Evolutionary conservation across 2,113 vertebrate species (phyloP), one percentile per base, ranked within the genome.

Genomic region (Lepisosteus oculatus): DNA sequence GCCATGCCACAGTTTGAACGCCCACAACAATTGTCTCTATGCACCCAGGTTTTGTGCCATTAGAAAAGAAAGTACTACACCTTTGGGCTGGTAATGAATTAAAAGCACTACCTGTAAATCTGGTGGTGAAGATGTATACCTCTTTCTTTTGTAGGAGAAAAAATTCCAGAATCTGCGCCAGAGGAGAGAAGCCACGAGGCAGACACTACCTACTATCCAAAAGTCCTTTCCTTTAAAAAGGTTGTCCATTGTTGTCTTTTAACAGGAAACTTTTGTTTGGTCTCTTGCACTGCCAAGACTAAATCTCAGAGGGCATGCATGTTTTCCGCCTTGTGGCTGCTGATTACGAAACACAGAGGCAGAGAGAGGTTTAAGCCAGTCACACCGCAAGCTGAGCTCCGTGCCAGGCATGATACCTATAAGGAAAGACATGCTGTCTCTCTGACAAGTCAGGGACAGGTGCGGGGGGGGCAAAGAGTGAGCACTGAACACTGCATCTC

Each of bases 141-240:
- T 84, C 79, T 79, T 90, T 81, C 88, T 90, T 85, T 91, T 89
- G 67, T 72, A 62, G 11, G 85, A 87, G 78, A 94, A 85, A 74
- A 90, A 73, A 70, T 86, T 93, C 94, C 92, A 93, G 73, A 97
- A 63, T 42, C 86, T 80, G 14, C 83, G 84, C 95, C 95, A 96
- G 55, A 97, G 84, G 76, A 95, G 86, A 0, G 92, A 93, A 15
- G 91, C 94, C 76, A 95, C 89, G 70, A 95, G 79, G 79, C 93
- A 96, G 74, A 96, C 85, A 17, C 93, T 92, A 65, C 87, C 93
- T 80, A 94, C 81, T 61, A 98, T 92, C 95, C 95, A 96, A 63
- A 93, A 7, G 72, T 90, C 89, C 86, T 92, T 96, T 80, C 91
- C 93, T 84, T 84, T 85, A 5, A 94, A 80, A 6, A 87, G 66